Evolutionary conservation across 2,797 vertebrate species (phyloP), one percentile per base, ranked within the genome.

Genomic region (Perodicticus potto): DNA sequence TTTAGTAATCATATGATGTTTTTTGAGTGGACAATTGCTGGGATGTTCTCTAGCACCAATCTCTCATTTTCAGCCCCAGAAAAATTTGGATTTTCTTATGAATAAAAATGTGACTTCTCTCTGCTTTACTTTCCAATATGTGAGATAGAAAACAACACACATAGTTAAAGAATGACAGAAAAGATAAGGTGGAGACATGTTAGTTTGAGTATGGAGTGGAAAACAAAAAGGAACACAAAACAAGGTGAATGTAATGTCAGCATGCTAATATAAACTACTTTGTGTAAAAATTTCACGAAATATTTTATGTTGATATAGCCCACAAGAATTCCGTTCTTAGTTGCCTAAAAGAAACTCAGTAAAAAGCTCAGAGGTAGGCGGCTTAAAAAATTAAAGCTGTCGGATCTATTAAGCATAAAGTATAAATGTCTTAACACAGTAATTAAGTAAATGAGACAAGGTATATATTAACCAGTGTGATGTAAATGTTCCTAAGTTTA

Each of bases 81-180:
- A 91, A 86, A 95, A 34, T 55, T 61, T 96, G 37, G 29, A 57
- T 59, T 96, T 97, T 82, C 59, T 86, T 83, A 57, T 70, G 45
- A 83, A 94, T 95, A 90, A 95, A 81, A 86, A 88, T 22, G 27
- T 94, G 81, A 86, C 61, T 80, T 97, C 32, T 88, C 17, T 55
- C 40, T 69, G 49, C 20, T 72, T 57, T 81, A 80, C 32, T 80
- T 86, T 88, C 25, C 61, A 86, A 37, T 70, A 80, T 1, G 11
- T 12, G 13, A 95, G 57, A 85, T 27, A 96, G 40, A 93, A 61
- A 72, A 87, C 11, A 74, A 89, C 10, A 94, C 29, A 49, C 2
- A n/a, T 3, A 87, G 40, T 43, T 93, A 57, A 89, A 86, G 34
- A 85, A 80, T 80, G 29, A 93, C 20, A 89, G 76, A 73, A 97